These are phyloP conservation scores for Onychomys arenicola DNA, from an alignment of 2,797 vertebrate species.

Conservation along the genomic window DNA sequence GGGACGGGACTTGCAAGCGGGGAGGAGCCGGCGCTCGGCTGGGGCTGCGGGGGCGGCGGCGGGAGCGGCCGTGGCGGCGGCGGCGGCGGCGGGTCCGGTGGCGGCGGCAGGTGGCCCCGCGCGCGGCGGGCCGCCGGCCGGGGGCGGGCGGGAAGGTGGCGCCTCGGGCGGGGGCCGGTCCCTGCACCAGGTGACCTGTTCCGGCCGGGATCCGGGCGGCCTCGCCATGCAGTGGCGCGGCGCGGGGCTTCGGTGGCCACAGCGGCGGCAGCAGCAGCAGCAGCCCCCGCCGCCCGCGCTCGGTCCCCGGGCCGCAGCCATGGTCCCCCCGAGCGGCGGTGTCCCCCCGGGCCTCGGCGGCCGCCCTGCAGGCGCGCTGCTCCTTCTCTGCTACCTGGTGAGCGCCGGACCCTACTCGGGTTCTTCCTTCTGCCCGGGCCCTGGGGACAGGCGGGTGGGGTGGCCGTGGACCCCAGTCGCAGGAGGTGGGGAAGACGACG, in stretches of 20 bases:
- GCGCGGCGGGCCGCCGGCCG: constrained; percentile 66
- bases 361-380: constrained; percentile 69
- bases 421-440: constrained; percentile 56
- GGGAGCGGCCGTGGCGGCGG: constrained; percentile 78
- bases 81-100: constrained; percentile 74
- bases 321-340: constrained; percentile 65
- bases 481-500: background rate
- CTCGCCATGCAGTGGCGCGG: constrained; percentile 77
- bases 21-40: constrained; percentile 77
- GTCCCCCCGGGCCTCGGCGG: constrained; percentile 62
- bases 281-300: constrained; percentile 58
- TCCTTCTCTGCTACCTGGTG: constrained; percentile 84
- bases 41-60: constrained; percentile 74
- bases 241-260: constrained; percentile 70
- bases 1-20: constrained; percentile 35
- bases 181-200: constrained; percentile 82
- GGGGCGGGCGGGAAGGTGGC: constrained; percentile 76
- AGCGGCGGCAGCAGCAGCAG: constrained; percentile 50
- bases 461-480: background rate
- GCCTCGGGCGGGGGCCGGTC: constrained; percentile 79
- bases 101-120: constrained; percentile 75
- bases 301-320: constrained; percentile 68
- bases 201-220: constrained; percentile 80
- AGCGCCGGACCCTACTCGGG: constrained; percentile 73
- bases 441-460: constrained; percentile 47